These are phyloP conservation scores for Hippocampus guttulatus DNA, from an alignment of 2,113 vertebrate genomes.

Conservation along the genomic window DNA sequence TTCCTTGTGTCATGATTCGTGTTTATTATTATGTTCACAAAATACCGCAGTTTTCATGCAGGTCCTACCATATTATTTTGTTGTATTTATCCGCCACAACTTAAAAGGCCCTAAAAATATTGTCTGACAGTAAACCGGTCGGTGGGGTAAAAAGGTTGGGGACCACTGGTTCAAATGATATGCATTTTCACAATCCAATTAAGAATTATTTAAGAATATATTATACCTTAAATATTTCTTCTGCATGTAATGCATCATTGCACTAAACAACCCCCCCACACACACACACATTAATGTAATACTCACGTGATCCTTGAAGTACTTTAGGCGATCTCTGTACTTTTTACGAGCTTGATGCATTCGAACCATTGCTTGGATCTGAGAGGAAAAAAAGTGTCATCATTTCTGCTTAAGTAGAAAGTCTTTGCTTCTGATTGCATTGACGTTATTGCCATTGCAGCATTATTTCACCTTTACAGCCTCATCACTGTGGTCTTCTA, in stretches of 20 bases:
- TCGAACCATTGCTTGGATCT: constrained; percentile 92
- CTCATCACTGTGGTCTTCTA: constrained; percentile 80
- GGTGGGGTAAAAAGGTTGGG: too few species aligned
- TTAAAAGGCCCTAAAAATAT: too few species aligned
- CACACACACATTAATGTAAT: neutral
- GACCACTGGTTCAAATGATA: too few species aligned
- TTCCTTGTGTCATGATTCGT: too few species aligned
- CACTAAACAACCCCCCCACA: neutral
- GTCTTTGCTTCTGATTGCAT: neutral
- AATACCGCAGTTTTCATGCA: too few species aligned
- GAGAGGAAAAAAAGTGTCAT: constrained; percentile 6
- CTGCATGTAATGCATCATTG: neutral
- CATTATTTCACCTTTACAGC: constrained; percentile 82
- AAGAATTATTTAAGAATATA: neutral
- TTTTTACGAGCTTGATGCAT: constrained; percentile 93
- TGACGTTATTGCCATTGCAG: too few species aligned
- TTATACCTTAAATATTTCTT: neutral
- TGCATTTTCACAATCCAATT: neutral
- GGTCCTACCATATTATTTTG: too few species aligned
- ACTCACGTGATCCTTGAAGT: constrained; percentile 91
- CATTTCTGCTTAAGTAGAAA: neutral
- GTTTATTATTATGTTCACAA: too few species aligned
- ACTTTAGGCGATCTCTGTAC: constrained; percentile 86
- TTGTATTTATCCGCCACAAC: too few species aligned
- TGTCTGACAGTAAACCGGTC: too few species aligned